Percentiles rank a stretch among this genome's conserved stretches.
These are phyloP conservation scores for Mystacornis crossleyi DNA, from an alignment of 2,113 vertebrate species.

Conservation along the genomic window DNA sequence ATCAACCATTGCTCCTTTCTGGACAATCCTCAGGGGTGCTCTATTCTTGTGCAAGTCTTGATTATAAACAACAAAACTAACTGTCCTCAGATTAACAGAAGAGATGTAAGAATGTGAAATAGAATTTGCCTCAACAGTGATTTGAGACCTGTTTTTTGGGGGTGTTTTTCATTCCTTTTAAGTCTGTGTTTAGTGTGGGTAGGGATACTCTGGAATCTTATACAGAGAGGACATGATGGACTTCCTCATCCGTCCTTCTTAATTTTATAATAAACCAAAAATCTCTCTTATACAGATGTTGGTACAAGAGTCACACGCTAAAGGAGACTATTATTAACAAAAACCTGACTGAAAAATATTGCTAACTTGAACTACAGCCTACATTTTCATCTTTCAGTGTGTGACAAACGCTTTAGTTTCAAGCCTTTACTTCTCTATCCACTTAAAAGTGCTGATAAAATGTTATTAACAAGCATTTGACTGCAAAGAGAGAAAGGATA, in stretches of 20 bases:
- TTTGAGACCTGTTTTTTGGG: rapidly evolving
- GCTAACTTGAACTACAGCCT: neutral
- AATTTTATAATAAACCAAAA: neutral
- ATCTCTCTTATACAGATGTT: neutral
- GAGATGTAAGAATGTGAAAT: neutral
- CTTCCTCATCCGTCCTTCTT: neutral
- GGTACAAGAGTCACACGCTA: neutral
- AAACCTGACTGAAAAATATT: neutral
- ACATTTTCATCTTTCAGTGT: neutral
- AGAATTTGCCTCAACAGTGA: neutral
- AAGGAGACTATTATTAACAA: neutral
- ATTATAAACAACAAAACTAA: neutral
- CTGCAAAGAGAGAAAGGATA: neutral
- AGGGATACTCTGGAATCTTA: neutral
- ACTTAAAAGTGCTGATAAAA: neutral
- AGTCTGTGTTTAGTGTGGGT: neutral
- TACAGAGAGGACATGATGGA: rapidly evolving
- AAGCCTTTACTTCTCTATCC: neutral
- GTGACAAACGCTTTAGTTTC: neutral
- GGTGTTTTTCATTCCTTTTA: neutral
- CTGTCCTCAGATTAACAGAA: neutral
- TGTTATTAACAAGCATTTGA: neutral
- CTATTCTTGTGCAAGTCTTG: neutral
- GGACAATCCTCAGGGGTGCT: neutral
- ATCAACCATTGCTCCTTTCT: neutral